phyloP scores from a whole-genome alignment of 2,888 invertebrate genomes.

The Saturnia pavonia region DNA sequence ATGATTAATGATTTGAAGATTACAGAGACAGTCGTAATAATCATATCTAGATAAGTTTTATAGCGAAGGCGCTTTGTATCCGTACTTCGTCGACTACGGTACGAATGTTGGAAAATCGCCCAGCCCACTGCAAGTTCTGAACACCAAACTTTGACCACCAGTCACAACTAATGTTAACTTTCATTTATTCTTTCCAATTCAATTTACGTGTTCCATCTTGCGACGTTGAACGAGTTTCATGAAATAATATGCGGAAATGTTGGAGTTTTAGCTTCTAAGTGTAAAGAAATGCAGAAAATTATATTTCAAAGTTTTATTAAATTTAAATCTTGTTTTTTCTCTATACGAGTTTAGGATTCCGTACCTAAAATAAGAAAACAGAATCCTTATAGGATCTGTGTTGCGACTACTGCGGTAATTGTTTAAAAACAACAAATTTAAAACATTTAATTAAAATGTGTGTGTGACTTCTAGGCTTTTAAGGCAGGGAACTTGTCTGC shows the following conservation, averaged over 20 bases:
- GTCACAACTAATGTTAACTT: slow-evolving; percentile 19
- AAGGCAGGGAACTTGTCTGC: too few species aligned
- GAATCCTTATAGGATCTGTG: too few species aligned
- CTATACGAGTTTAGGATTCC: not conserved
- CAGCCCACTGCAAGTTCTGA: slow-evolving; percentile 3
- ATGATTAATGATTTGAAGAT: too few species aligned
- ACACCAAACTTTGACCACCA: slow-evolving; percentile 19
- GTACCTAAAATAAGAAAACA: too few species aligned
- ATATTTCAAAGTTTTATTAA: not conserved
- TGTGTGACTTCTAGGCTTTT: too few species aligned
- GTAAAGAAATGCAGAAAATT: not conserved
- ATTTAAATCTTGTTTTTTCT: not conserved
- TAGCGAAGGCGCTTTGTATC: not conserved
- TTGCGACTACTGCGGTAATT: too few species aligned
- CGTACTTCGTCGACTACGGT: not conserved
- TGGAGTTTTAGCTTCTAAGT: not conserved
- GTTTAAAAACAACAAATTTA: too few species aligned
- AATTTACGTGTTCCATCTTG: slow-evolving; percentile 19
- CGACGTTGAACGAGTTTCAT: not conserved
- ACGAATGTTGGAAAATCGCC: slow-evolving; percentile 3
- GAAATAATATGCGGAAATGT: slow-evolving; percentile 8
- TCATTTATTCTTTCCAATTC: slow-evolving; percentile 17
- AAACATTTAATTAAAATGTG: too few species aligned
- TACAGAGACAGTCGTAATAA: not conserved
- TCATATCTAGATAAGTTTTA: slow-evolving; percentile 2